phyloP scores from a whole-genome alignment of 2,113 vertebrate genomes.

The Pimephales promelas region DNA sequence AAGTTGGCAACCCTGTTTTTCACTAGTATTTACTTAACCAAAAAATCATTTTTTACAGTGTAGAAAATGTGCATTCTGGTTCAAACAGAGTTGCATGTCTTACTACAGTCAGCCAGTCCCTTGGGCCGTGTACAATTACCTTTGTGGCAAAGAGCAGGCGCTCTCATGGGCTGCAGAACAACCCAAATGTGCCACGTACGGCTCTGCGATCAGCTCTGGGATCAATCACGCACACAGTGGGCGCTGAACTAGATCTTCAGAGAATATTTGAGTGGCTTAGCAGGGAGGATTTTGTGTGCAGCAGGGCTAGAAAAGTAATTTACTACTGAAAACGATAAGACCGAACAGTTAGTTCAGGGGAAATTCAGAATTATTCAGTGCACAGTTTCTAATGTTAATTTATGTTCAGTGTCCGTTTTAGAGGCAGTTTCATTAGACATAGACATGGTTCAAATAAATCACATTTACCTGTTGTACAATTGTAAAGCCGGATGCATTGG shows the following conservation, averaged over 20 bases:
- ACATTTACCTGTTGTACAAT: constrained; percentile 41
- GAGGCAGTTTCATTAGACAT: constrained; percentile 34
- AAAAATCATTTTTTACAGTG: too few relatives aligned
- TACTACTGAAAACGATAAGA: constrained; percentile 8
- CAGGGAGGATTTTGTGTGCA: constrained; percentile 41
- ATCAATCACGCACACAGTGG: constrained; percentile 25
- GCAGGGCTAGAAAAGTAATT: constrained; percentile 45
- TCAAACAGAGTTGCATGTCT: constrained; percentile 30
- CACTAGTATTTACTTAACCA: too few relatives aligned
- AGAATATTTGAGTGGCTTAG: constrained; percentile 40
- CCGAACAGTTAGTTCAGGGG: neutral
- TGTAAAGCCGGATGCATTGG: neutral
- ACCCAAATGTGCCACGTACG: constrained; percentile 29
- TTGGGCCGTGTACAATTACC: constrained; percentile 40
- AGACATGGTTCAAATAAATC: constrained; percentile 43
- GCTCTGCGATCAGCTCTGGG: constrained; percentile 4
- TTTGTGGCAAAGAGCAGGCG: constrained; percentile 17
- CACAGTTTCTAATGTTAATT: constrained; percentile 44
- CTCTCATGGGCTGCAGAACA: neutral
- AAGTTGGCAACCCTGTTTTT: too few relatives aligned
- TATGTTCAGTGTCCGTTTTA: constrained; percentile 29
- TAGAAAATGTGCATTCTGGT: constrained; percentile 6
- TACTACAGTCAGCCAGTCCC: constrained; percentile 24
- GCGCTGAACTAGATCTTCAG: constrained; percentile 18
- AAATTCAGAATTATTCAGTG: constrained; percentile 42